A percentile compares a stretch with the other conserved stretches of the same genome.
phyloP scores from a whole-genome alignment of 1,140 invertebrate species.

The Hetaerina americana region DNA sequence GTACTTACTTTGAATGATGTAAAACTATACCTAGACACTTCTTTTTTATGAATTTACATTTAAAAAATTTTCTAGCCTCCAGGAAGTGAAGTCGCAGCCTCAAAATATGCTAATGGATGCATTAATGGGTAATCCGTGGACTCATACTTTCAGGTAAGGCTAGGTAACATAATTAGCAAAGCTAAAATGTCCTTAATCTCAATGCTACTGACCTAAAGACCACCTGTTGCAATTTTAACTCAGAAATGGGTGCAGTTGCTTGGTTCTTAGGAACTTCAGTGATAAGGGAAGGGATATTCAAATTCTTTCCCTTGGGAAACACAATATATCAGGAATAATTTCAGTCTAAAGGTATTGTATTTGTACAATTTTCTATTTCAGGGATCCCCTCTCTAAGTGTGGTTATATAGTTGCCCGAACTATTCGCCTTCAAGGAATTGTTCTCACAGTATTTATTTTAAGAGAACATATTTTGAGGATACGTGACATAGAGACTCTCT shows the following conservation, averaged over 20 bases:
- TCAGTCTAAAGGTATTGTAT: background rate
- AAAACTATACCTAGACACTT: background rate
- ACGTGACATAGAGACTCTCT: constrained; percentile 67
- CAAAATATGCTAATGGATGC: constrained; percentile 69
- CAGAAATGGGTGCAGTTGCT: no score
- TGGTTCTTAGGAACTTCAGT: no score
- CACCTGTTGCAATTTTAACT: no score
- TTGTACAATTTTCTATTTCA: constrained; percentile 26
- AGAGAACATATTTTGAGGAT: constrained; percentile 65
- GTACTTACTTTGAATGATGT: constrained; percentile 9
- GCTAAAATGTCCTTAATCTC: no score
- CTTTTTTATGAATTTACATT: constrained; percentile 1
- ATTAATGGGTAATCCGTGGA: constrained; percentile 76
- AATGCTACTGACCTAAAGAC: no score
- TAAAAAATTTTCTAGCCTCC: constrained; percentile 42
- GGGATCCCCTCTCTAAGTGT: constrained; percentile 49
- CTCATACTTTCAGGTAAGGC: constrained; percentile 47
- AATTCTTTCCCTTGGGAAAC: constrained; percentile 8
- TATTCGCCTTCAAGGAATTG: constrained; percentile 62
- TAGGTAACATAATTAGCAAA: no score
- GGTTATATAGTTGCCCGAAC: constrained; percentile 66
- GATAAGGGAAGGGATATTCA: no score
- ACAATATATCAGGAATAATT: background rate
- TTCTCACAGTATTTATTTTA: constrained; percentile 61
- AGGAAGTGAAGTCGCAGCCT: constrained; percentile 80